These are phyloP conservation scores for Myoxocephalus aenaeus DNA, from an alignment of 2,797 vertebrate species.

Conservation along the genomic window DNA sequence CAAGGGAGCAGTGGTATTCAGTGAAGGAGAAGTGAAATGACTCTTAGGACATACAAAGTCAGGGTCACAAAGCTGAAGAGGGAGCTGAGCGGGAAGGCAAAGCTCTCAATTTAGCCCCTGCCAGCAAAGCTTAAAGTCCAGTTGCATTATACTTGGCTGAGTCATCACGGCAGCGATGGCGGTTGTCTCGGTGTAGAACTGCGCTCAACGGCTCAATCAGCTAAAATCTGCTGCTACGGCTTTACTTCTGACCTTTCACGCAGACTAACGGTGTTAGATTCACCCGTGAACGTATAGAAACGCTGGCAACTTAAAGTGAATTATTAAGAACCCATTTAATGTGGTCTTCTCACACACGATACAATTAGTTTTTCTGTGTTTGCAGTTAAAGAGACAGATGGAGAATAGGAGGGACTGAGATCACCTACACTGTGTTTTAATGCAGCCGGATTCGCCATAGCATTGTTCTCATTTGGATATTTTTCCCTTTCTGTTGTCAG, in stretches of 20 bases:
- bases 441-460: neutral
- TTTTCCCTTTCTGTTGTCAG: neutral
- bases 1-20: neutral
- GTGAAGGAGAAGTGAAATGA: neutral
- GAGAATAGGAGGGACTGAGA: neutral
- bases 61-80: neutral
- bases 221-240: neutral
- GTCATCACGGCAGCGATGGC: neutral
- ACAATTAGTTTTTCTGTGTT: neutral
- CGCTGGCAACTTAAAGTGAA: neutral
- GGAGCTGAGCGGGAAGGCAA: neutral
- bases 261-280: neutral
- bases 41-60: neutral
- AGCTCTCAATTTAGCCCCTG: too few species aligned
- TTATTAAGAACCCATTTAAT: neutral
- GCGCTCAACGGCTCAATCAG: neutral
- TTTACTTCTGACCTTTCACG: neutral
- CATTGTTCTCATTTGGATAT: neutral
- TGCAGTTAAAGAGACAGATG: neutral
- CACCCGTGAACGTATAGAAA: constrained; percentile 15
- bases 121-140: too few species aligned
- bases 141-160: neutral
- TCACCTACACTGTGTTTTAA: neutral
- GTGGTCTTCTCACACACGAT: neutral
- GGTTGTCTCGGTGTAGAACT: neutral